phyloP scores from a whole-genome alignment of 2,113 vertebrate genomes.

The Cottus gobio region DNA sequence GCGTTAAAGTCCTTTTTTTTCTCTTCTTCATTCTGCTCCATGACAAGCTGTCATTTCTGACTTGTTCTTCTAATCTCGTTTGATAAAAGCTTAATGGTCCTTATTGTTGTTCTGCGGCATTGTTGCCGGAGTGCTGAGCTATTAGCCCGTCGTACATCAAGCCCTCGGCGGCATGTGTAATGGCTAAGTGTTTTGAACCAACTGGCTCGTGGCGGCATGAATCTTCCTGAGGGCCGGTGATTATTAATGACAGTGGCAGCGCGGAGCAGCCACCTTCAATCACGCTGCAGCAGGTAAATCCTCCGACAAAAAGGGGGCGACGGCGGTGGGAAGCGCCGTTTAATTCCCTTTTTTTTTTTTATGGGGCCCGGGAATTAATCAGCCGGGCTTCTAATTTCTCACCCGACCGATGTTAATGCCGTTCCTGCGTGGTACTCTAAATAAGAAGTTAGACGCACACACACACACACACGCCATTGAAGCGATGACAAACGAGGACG shows the following conservation, averaged over 20 bases:
- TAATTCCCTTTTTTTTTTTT: constrained; percentile 25
- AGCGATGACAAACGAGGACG: constrained; percentile 55
- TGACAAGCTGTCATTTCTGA: constrained; percentile 35
- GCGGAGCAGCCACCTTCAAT: constrained; percentile 61
- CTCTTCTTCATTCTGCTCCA: not conserved
- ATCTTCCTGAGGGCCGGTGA: constrained; percentile 68
- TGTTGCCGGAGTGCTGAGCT: constrained; percentile 34
- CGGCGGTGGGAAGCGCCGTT: constrained; percentile 26
- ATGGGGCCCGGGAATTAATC: constrained; percentile 57
- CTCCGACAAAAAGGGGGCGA: constrained; percentile 13
- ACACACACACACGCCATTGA: not conserved
- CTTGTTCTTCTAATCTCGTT: constrained; percentile 40
- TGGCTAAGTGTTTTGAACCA: constrained; percentile 70
- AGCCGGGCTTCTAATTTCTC: constrained; percentile 58
- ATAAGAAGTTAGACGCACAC: constrained; percentile 48
- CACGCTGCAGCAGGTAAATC: constrained; percentile 61
- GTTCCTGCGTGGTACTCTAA: constrained; percentile 49
- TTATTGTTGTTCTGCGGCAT: constrained; percentile 48
- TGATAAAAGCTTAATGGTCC: constrained; percentile 53
- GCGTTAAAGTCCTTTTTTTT: not conserved
- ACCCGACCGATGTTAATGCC: constrained; percentile 38
- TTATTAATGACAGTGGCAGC: constrained; percentile 65
- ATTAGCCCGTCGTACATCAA: constrained; percentile 65
- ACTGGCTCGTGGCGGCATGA: constrained; percentile 51
- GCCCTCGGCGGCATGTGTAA: constrained; percentile 62